Evolutionary conservation across 1,140 invertebrate genomes (phyloP), one percentile per base, ranked within the genome.

Genomic region (Micrasema longulum): DNA sequence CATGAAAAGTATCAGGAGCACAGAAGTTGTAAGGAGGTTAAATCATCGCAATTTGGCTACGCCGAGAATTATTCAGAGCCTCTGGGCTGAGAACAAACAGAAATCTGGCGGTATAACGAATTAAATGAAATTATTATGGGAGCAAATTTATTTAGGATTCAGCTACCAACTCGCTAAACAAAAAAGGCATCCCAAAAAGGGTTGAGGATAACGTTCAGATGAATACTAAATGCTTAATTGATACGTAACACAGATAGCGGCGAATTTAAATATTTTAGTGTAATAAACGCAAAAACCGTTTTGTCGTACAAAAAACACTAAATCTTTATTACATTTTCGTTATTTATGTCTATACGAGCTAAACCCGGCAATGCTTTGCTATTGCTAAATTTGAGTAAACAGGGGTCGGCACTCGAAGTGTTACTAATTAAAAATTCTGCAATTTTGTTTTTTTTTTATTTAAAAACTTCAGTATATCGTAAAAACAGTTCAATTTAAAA

Each of bases 61-160:
- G 2, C 26, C 3, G 48, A 20, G 18, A 52, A 52, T 60, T 38
- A 60, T 60, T 60, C 38, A 60, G 18, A 35, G 55, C 16, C 10
- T 16, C 12, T 60, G 14, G 4, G 36, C 10, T 2, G 10, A n/a
- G 55, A 18, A 18, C 55, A 60, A 60, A 60, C 55, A 38, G 55
- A 60, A 60, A 22, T 60, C 55, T 18, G 22, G 55, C 55, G 35
- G 36, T 43, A 22, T 41, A 38, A 60, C 38, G 55, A 57, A 57
- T 57, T 57, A 38, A 31, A 35, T 36, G 53, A 41, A 18, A 43
- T 41, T 60, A 60, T 43, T 60, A 60, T 43, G 36, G 20, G 55
- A 23, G 55, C 35, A 60, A 60, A 60, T 60, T 60, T 60, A 60
- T 60, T 60, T 60, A 41, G 35, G 55, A 14, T 7, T 18, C 10